Evolutionary conservation across 2,888 invertebrate genomes (phyloP).

Genomic region (Autographa gamma): DNA sequence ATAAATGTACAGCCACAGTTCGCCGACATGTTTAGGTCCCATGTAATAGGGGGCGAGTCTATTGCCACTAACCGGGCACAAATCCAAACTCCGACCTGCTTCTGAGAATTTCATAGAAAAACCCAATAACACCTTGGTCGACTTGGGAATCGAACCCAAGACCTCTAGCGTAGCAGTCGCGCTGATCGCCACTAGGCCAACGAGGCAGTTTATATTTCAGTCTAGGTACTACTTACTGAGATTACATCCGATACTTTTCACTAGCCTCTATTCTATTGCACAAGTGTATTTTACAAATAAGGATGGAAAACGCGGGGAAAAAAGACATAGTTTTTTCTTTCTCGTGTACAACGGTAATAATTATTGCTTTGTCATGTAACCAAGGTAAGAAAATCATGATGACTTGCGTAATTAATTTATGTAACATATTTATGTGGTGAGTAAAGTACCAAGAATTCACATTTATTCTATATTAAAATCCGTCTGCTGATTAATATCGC

Average conservation of each 20-base stretch:
- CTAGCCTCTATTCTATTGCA: not conserved
- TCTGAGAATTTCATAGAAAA: no score
- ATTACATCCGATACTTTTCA: not conserved
- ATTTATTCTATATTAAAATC: not conserved
- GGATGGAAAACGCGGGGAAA: not conserved
- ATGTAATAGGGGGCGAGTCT: no score
- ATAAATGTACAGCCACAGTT: no score
- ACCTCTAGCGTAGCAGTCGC: no score
- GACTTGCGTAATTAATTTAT: conserved; percentile 13
- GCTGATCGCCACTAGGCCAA: no score
- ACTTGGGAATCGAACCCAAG: no score
- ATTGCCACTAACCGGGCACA: no score
- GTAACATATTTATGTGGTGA: not conserved
- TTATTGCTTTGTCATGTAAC: not conserved
- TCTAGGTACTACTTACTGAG: not conserved
- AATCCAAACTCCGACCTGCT: no score
- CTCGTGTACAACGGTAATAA: not conserved
- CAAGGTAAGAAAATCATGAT: conserved; percentile 9
- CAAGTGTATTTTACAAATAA: not conserved
- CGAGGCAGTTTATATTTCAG: no score
- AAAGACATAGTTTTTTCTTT: not conserved
- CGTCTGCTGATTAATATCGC: not conserved
- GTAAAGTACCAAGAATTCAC: not conserved
- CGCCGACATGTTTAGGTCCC: no score
- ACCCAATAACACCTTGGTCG: no score